Base-by-base conservation (phyloP, 2,888 invertebrate genomes). In the Lithophane ornitopus region DNA sequence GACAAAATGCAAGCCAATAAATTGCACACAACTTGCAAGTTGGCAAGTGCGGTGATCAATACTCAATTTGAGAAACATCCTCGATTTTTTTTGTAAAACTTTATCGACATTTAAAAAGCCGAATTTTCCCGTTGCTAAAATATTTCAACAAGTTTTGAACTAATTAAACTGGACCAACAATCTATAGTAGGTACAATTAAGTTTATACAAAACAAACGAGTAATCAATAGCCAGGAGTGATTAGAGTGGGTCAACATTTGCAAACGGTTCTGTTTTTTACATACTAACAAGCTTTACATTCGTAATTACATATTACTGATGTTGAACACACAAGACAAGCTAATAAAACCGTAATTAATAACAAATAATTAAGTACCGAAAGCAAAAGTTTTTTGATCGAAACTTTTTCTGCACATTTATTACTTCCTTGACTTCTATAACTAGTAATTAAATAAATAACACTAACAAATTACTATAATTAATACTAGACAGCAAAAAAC, bases 391-490 rank as follows among this genome's bases (percentile, higher is more conserved):
- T 59, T 67, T 26, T 28, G 3, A 54, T 0, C 9, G 8, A 59
- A 34, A 56, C 39, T 74, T 62, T 74, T 81, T 61, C 28, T 81
- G 8, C 16, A 22, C 2, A 61, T 80, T 78, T 80, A 74, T 80
- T 81, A 74, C 67, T 78, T 74, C 41, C 61, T n/a, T 3, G 16
- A 52, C 54, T 28, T 54, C 39, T 41, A 8, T 7, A 74, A 16
- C 74, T 62, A 81, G 8, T 67, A 61, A 78, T 67, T 75, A 81
- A 78, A 75, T 67, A 44, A 26, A 67, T 41, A 63, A 58, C 61
- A 80, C 66, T 56, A 56, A 82, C 16, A 72, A 66, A 84, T 72
- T 58, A 49, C 6, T 71, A 41, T 69, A 73, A 81, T 80, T 79
- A 74, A 71, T 65, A 61, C 22, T 0, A 61, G 39, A 79, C 16